A percentile compares a stretch with the other conserved stretches of the same genome.
phyloP scores from a whole-genome alignment of 2,888 invertebrate genomes.

The Orthosia incerta region DNA sequence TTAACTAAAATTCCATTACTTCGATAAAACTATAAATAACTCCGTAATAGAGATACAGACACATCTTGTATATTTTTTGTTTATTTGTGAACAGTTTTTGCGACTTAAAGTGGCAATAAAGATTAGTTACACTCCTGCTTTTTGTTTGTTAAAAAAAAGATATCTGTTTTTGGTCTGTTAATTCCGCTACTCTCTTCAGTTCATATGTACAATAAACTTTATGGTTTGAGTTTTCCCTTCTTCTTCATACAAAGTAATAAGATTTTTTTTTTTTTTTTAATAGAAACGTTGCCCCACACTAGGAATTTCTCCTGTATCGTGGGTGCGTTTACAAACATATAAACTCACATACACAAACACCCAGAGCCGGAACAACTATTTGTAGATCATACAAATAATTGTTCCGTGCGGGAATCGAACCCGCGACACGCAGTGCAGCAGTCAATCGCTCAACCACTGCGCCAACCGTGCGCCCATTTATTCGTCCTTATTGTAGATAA shows the following conservation, averaged over 20 bases:
- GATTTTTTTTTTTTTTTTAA: too few species aligned
- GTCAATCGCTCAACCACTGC: too few species aligned
- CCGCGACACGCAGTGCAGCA: too few species aligned
- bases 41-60: slow-evolving; percentile 29
- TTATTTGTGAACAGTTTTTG: slow-evolving; percentile 51
- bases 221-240: background rate
- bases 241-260: slow-evolving; percentile 2
- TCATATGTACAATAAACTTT: slow-evolving; percentile 70
- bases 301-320: too few species aligned
- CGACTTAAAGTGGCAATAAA: slow-evolving; percentile 55
- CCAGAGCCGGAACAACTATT: too few species aligned
- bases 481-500: too few species aligned
- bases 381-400: too few species aligned
- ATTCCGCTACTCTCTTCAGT: slow-evolving; percentile 61
- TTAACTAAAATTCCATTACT: slow-evolving; percentile 41
- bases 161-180: slow-evolving; percentile 33
- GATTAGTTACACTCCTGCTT: slow-evolving; percentile 53
- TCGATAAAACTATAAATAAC: slow-evolving; percentile 57
- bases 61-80: slow-evolving; percentile 50
- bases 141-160: slow-evolving; percentile 16
- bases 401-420: too few species aligned
- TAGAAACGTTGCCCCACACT: too few species aligned
- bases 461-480: too few species aligned
- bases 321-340: too few species aligned
- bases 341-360: too few species aligned